Conservation (phyloP, 2,113 vertebrate species). For the Canis aureus region DNA sequence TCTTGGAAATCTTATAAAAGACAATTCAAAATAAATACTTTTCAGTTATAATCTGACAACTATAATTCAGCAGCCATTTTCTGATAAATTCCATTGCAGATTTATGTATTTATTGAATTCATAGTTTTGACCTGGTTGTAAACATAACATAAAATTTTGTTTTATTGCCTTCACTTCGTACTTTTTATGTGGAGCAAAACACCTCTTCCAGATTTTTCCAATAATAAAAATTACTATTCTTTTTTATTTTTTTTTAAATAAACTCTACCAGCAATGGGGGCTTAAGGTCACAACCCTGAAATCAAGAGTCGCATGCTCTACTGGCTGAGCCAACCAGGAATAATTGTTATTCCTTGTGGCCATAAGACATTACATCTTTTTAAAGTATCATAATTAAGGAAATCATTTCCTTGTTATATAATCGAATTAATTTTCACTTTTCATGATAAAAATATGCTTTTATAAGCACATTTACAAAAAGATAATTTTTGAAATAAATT, state of each 20-base stretch:
- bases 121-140: conserved; percentile 4
- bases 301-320: neutral
- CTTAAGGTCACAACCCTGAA: neutral
- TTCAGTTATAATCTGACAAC: neutral
- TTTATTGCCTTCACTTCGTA: conserved; percentile 17
- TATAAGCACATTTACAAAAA: neutral
- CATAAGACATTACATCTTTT: neutral
- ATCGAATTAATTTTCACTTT: neutral
- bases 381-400: neutral
- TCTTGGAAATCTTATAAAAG: neutral
- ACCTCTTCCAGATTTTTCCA: neutral
- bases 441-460: conserved; percentile 3
- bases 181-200: neutral
- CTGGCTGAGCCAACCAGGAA: neutral
- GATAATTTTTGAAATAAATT: conserved; percentile 30
- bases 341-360: neutral
- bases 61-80: neutral
- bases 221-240: neutral
- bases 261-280: neutral
- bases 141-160: conserved; percentile 10
- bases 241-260: neutral
- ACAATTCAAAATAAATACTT: conserved; percentile 14
- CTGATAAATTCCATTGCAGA: conserved; percentile 28
- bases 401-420: conserved; percentile 10
- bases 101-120: neutral